These are phyloP conservation scores for Calosoma granatense DNA, from an alignment of 1,140 invertebrate species.

Conservation along the genomic window DNA sequence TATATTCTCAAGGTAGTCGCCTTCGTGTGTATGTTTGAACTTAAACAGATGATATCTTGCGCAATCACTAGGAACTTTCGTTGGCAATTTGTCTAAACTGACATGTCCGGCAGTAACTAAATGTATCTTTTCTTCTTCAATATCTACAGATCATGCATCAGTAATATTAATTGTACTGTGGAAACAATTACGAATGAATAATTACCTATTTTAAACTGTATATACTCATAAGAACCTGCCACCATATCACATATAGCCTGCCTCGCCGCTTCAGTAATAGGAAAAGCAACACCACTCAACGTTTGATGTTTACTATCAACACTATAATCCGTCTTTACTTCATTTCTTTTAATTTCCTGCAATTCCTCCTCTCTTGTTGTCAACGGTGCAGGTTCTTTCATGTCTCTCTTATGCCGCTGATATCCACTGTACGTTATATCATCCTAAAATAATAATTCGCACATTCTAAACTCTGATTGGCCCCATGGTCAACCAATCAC, in stretches of 20 bases:
- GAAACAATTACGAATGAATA: slow-evolving; percentile 2
- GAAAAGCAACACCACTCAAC: slow-evolving; percentile 84
- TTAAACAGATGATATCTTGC: slow-evolving; percentile 88
- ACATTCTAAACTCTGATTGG: background rate
- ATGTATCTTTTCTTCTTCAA: slow-evolving; percentile 66
- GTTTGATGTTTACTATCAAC: slow-evolving; percentile 84
- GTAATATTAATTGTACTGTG: background rate
- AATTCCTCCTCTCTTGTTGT: slow-evolving; percentile 85
- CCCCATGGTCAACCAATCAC: slow-evolving; percentile 15
- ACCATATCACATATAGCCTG: slow-evolving; percentile 59
- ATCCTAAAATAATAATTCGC: slow-evolving; percentile 41
- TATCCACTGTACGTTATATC: slow-evolving; percentile 78
- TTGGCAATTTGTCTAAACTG: slow-evolving; percentile 52
- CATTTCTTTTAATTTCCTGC: slow-evolving; percentile 64
- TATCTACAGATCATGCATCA: slow-evolving; percentile 43
- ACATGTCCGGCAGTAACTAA: slow-evolving; percentile 54
- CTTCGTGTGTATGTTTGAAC: slow-evolving; percentile 87
- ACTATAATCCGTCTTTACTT: slow-evolving; percentile 65
- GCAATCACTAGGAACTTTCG: slow-evolving; percentile 68
- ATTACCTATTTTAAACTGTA: slow-evolving; percentile 64
- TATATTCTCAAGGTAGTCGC: slow-evolving; percentile 72
- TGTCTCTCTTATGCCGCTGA: slow-evolving; percentile 62
- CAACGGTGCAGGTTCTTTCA: slow-evolving; percentile 75
- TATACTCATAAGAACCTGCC: slow-evolving; percentile 56
- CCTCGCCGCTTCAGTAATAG: slow-evolving; percentile 72